Evolutionary conservation across 1,140 invertebrate species (phyloP).

Genomic region (Mercenaria mercenaria): DNA sequence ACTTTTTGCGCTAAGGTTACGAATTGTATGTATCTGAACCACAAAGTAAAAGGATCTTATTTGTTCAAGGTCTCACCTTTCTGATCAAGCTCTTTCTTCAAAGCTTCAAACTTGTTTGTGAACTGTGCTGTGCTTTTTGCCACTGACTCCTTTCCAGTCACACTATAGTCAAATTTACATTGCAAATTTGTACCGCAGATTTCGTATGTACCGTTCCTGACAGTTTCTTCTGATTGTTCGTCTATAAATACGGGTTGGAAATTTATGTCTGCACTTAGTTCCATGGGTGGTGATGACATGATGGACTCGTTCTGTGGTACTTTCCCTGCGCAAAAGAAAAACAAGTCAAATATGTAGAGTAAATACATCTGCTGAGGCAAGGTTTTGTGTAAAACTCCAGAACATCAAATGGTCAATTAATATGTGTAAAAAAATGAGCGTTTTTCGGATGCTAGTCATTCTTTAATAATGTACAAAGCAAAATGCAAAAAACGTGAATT

Average conservation of each 20-base stretch:
- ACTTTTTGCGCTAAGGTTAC: no score
- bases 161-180: slow-evolving; percentile 79
- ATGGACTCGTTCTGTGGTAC: slow-evolving; percentile 65
- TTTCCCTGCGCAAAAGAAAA: slow-evolving; percentile 49
- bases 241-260: slow-evolving; percentile 71
- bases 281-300: slow-evolving; percentile 28
- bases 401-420: no score
- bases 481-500: no score
- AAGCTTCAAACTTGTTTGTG: slow-evolving; percentile 74
- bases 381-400: no score
- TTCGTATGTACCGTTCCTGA: slow-evolving; percentile 62
- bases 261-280: neutral
- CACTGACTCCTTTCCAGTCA: slow-evolving; percentile 76
- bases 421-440: no score
- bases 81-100: slow-evolving; percentile 72
- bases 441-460: no score
- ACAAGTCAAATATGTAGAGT: no score
- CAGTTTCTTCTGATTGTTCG: slow-evolving; percentile 31
- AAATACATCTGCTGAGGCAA: no score
- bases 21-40: no score
- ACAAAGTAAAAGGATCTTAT: no score
- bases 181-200: slow-evolving; percentile 78
- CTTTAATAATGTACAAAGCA: no score
- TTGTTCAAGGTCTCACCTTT: slow-evolving; percentile 71
- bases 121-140: slow-evolving; percentile 77